Base-by-base conservation (phyloP, 1,140 invertebrate genomes). In the Ceratosolen fusciceps region DNA sequence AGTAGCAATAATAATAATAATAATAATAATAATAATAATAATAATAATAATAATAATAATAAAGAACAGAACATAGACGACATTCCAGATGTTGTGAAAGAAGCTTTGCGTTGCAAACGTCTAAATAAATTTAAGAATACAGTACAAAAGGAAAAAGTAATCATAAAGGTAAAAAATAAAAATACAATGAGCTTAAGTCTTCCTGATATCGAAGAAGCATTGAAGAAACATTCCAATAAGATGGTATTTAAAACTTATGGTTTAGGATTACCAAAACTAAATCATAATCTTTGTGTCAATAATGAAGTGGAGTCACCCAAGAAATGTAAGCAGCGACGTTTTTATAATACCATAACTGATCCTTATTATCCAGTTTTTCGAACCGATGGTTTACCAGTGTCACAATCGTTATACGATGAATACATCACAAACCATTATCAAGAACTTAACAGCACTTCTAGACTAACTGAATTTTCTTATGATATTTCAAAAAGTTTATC, bases 341-440 rank as follows among this genome's bases (percentile, higher is more conserved):
- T 85, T 62, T 93, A 91, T 21, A 92, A 93, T 75, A 95, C 95
- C 1, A 95, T 96, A 72, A 92, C 93, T 39, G 95, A 96, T 90
- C 95, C 95, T 26, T 91, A 90, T 68, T 95, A 93, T 90, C 95
- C 95, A 31, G 92, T 95, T 16, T 95, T 96, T 83, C 92, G 93
- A 82, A 90, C 90, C 54, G 93, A 96, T 76, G 95, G 95, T 4
- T 90, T 93, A 39, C 92, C 93, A 10, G 93, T 95, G 56, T 96
- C 95, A 0, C 92, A 93, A 74, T 92, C 92, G 10, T 88, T 96
- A 0, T 95, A 95, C 84, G 92, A 95, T 74, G 91, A 95, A 75
- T 93, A 94, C 81, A 88, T 95, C 49, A 81, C 88, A 3, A 84
- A 81, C 0, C 88, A 90, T 39, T 89, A 86, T 73, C 82, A 86